Evolutionary conservation across 2,113 vertebrate genomes (phyloP).

Genomic region (Mormoops blainvillei): DNA sequence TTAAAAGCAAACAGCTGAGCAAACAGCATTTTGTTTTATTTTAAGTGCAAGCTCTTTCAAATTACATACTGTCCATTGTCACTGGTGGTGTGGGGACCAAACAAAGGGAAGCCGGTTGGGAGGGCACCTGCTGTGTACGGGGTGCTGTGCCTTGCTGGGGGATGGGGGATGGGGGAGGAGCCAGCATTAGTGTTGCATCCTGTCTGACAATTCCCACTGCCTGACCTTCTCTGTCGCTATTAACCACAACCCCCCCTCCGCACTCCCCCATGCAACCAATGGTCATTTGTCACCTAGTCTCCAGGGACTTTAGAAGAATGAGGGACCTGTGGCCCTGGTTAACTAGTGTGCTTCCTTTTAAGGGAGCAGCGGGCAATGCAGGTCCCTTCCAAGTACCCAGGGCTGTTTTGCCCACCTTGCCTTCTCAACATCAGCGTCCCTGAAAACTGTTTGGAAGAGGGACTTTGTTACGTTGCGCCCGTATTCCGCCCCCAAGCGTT

Average conservation of each 20-base stretch:
- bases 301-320: neutral
- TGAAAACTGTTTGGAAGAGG: neutral
- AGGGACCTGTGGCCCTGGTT: neutral
- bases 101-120: neutral
- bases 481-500: rapidly evolving
- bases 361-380: neutral
- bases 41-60: neutral
- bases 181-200: neutral
- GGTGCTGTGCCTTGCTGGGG: no score
- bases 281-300: neutral
- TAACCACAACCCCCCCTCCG: neutral
- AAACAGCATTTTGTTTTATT: neutral
- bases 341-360: neutral
- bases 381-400: neutral
- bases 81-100: neutral
- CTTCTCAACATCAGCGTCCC: neutral
- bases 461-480: neutral
- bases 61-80: neutral
- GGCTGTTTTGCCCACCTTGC: neutral
- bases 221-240: neutral
- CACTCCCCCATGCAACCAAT: no score
- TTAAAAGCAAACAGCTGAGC: neutral
- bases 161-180: rapidly evolving
- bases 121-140: neutral
- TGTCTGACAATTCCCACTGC: neutral